Percentiles rank a stretch among this genome's conserved stretches.
phyloP scores from a whole-genome alignment of 64 coral and sea anemone genomes.

The Stylophora pistillata region DNA sequence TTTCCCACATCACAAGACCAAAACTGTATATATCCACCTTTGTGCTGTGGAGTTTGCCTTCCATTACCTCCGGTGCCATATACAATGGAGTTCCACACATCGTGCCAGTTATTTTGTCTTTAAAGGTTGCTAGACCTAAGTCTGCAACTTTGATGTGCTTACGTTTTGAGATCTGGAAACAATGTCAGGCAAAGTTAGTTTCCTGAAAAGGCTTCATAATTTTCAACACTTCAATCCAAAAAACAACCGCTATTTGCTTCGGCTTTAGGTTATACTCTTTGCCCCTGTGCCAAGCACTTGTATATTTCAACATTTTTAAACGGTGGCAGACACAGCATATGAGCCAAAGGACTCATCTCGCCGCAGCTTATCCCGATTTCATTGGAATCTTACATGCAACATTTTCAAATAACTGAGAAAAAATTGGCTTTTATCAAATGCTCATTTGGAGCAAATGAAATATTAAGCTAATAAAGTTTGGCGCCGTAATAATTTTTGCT shows the following conservation, averaged over 20 bases:
- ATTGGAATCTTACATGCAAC: too few species aligned
- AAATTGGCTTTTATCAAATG: too few species aligned
- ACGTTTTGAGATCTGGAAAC: not conserved
- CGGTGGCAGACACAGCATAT: too few species aligned
- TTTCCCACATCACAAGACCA: not conserved
- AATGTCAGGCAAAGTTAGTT: not conserved
- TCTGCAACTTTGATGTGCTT: constrained; percentile 10
- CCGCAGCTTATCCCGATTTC: too few species aligned
- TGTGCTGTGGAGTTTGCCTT: not conserved
- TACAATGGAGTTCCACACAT: not conserved
- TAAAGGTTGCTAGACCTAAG: not conserved
- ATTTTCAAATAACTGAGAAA: too few species aligned
- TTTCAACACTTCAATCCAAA: too few species aligned
- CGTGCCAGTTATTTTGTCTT: not conserved
- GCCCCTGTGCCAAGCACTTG: too few species aligned
- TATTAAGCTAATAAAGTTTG: too few species aligned
- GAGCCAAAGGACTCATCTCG: too few species aligned
- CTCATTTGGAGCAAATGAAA: too few species aligned
- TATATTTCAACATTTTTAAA: too few species aligned
- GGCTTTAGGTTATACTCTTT: not conserved
- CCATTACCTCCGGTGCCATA: not conserved
- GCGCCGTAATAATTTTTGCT: too few species aligned
- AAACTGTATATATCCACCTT: constrained; percentile 21
- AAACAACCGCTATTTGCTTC: not conserved
- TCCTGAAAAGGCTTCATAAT: not conserved